phyloP scores from a whole-genome alignment of 2,113 vertebrate species.

The Corythoichthys intestinalis region DNA sequence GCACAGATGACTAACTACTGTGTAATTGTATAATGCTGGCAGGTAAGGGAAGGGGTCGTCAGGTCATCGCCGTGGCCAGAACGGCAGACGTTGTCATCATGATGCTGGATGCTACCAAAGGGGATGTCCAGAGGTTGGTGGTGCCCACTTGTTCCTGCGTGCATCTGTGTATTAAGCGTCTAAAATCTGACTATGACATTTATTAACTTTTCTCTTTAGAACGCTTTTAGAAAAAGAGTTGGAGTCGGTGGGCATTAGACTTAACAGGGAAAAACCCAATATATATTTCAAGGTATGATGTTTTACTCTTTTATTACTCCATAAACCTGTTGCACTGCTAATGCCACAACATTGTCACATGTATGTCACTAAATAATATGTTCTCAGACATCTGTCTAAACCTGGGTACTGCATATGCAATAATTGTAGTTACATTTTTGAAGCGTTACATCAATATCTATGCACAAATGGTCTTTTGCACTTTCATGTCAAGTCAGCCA shows the following conservation, averaged over 20 bases:
- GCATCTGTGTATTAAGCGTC: background rate
- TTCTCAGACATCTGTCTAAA: too few species aligned
- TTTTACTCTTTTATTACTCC: background rate
- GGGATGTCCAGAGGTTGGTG: conserved; percentile 89
- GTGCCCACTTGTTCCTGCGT: background rate
- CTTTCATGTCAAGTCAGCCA: too few species aligned
- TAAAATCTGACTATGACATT: background rate
- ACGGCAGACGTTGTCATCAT: conserved; percentile 96
- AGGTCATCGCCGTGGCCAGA: conserved; percentile 95
- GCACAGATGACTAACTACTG: background rate
- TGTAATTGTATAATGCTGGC: conserved; percentile 8
- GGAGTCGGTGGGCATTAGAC: conserved; percentile 94
- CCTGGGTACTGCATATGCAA: too few species aligned
- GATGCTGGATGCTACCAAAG: conserved; percentile 99
- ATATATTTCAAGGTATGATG: conserved; percentile 95
- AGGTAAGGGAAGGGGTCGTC: conserved; percentile 96
- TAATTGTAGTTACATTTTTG: too few species aligned
- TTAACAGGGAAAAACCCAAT: conserved; percentile 92
- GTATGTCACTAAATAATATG: too few species aligned
- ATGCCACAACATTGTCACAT: too few species aligned
- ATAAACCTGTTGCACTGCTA: too few species aligned
- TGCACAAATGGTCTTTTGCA: too few species aligned
- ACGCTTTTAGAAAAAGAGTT: conserved; percentile 91
- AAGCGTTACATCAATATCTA: too few species aligned
- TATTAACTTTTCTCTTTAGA: conserved; percentile 57